Percentiles rank a stretch among this genome's conserved stretches.
phyloP scores from a whole-genome alignment of 2,113 vertebrate genomes.

The Gobio gobio region DNA sequence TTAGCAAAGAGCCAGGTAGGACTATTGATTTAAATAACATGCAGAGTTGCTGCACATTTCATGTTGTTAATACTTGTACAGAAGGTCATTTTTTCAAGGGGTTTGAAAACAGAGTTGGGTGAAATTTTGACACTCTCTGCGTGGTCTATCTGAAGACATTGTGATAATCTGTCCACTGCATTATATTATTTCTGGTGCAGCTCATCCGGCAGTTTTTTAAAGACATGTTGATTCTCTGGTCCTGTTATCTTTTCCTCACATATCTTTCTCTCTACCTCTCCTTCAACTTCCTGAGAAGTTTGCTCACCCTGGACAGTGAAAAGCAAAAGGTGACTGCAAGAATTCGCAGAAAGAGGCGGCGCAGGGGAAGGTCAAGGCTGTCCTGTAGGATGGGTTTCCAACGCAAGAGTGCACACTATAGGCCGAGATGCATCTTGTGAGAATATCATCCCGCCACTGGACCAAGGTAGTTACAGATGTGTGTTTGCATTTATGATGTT shows the following conservation, averaged over 20 bases:
- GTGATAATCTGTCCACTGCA: not conserved
- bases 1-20: not conserved
- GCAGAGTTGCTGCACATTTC: not conserved
- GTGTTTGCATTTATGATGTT: not conserved
- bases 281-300: slow-evolving; percentile 60
- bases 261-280: slow-evolving; percentile 65
- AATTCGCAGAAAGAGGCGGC: slow-evolving; percentile 58
- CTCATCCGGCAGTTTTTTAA: not conserved
- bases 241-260: slow-evolving; percentile 61
- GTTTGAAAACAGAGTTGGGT: not conserved
- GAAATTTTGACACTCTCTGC: not conserved
- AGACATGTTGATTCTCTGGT: slow-evolving; percentile 59
- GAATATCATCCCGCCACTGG: not conserved
- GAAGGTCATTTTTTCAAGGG: not conserved
- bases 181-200: not conserved
- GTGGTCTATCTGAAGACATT: not conserved
- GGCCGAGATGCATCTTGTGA: not conserved
- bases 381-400: slow-evolving; percentile 58
- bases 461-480: not conserved
- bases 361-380: slow-evolving; percentile 58
- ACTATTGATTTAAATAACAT: not conserved
- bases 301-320: slow-evolving; percentile 60
- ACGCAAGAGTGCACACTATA: slow-evolving; percentile 54
- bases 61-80: not conserved
- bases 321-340: slow-evolving; percentile 59